Percentiles rank a stretch among this genome's conserved stretches.
Evolutionary conservation across 1,140 invertebrate genomes (phyloP).

Genomic region (Neodiprion pinetum): DNA sequence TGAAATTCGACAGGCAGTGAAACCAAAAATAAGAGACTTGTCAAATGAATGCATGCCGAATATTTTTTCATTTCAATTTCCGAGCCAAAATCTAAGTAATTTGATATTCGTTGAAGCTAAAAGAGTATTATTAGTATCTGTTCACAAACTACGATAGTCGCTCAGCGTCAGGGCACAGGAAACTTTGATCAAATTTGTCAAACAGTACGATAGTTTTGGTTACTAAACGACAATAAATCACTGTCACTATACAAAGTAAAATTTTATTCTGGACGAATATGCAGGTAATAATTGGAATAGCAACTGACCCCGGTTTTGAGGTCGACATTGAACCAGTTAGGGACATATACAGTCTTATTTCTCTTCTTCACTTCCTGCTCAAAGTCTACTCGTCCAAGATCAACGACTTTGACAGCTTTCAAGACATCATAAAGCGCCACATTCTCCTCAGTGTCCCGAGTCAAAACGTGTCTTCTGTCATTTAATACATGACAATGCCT

Average conservation of each 20-base stretch:
- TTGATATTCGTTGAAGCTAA: no score
- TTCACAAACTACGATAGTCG: no score
- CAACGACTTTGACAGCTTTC: constrained; percentile 89
- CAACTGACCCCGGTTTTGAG: constrained; percentile 92
- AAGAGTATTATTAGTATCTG: no score
- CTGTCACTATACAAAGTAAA: no score
- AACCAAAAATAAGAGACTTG: neutral
- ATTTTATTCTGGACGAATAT: no score
- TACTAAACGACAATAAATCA: constrained; percentile 9
- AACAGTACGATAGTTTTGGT: neutral
- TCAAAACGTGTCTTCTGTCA: constrained; percentile 95
- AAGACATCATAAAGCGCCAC: constrained; percentile 98
- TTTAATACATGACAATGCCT: constrained; percentile 92
- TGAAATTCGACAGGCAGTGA: neutral
- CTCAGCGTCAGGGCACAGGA: no score
- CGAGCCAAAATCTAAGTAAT: no score
- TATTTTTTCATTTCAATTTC: no score
- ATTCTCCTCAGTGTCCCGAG: constrained; percentile 95
- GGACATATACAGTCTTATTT: constrained; percentile 95
- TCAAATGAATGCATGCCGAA: no score
- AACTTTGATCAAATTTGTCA: no score
- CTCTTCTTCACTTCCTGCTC: constrained; percentile 94
- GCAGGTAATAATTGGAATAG: no score
- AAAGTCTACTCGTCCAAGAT: constrained; percentile 90
- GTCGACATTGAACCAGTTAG: constrained; percentile 99